Percentiles rank a stretch among this genome's conserved stretches.
These are phyloP conservation scores for Bostrychus sinensis DNA, from an alignment of 2,113 vertebrate genomes.

Conservation along the genomic window DNA sequence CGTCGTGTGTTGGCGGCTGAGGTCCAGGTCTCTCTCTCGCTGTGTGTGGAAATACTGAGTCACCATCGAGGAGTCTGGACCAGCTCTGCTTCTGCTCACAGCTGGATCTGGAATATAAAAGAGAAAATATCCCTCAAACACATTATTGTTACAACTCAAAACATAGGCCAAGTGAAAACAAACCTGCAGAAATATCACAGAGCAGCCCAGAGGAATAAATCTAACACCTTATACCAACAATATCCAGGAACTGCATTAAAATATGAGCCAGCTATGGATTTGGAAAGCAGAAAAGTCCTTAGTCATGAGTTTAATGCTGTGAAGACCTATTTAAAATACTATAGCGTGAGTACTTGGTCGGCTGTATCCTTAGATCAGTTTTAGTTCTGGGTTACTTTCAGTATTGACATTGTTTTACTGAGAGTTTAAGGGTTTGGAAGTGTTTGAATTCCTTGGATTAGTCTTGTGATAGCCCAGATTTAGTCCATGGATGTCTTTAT, in stretches of 20 bases:
- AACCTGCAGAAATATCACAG: slow-evolving; percentile 8
- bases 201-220: slow-evolving; percentile 38
- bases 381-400: too few relatives aligned
- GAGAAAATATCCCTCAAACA: slow-evolving; percentile 48
- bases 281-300: too few relatives aligned
- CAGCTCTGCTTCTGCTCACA: slow-evolving; percentile 48
- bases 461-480: too few relatives aligned
- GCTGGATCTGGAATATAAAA: slow-evolving; percentile 41
- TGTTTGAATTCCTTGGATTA: too few relatives aligned
- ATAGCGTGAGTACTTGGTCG: too few relatives aligned
- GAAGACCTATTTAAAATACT: too few relatives aligned
- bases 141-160: slow-evolving; percentile 49
- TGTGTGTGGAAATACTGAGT: slow-evolving; percentile 75
- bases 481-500: too few relatives aligned
- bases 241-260: slow-evolving; percentile 11
- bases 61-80: slow-evolving; percentile 47
- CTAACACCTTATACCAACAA: slow-evolving; percentile 45
- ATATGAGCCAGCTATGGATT: neutral
- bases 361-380: too few relatives aligned
- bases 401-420: too few relatives aligned
- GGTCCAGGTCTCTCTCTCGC: slow-evolving; percentile 43
- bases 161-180: slow-evolving; percentile 42
- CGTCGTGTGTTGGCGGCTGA: slow-evolving; percentile 14
- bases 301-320: too few relatives aligned
- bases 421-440: too few relatives aligned